Evolutionary conservation across 2,113 vertebrate species (phyloP).

Genomic region (Siniperca chuatsi): DNA sequence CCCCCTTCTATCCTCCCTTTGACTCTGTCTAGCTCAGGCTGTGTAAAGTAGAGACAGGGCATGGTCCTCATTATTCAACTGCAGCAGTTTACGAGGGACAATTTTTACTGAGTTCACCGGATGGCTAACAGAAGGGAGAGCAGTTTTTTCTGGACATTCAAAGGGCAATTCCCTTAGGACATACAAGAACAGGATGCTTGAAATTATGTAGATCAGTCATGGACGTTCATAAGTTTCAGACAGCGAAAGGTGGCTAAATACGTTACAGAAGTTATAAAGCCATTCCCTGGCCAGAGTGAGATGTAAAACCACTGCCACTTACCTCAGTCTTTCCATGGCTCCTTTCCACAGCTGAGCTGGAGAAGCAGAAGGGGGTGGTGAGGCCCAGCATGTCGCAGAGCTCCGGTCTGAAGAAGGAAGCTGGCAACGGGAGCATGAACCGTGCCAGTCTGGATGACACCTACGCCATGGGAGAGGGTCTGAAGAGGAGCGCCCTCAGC

Average conservation of each 20-base stretch:
- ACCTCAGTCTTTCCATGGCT: conserved; percentile 45
- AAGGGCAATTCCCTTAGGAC: not conserved
- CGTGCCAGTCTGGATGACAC: conserved; percentile 96
- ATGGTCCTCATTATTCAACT: conserved; percentile 65
- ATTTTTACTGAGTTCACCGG: conserved; percentile 64
- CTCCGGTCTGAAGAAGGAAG: conserved; percentile 94
- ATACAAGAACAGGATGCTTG: conserved; percentile 27
- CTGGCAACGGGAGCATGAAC: conserved; percentile 90
- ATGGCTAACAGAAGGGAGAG: conserved; percentile 35
- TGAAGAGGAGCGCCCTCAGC: conserved; percentile 96
- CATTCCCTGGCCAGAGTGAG: not conserved
- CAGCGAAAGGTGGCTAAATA: not conserved
- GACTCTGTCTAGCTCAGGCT: conserved; percentile 30
- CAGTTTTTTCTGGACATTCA: conserved; percentile 16
- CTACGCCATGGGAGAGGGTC: conserved; percentile 94
- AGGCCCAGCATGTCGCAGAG: conserved; percentile 96
- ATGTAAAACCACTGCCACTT: conserved; percentile 38
- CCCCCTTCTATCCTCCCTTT: conserved; percentile 3
- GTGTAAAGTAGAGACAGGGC: conserved; percentile 55
- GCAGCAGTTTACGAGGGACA: conserved; percentile 55
- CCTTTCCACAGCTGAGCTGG: conserved; percentile 91
- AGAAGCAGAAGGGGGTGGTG: conserved; percentile 98
- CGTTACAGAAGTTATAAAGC: not conserved
- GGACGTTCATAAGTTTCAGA: conserved; percentile 13
- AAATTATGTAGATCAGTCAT: conserved; percentile 2